Evolutionary conservation across 2,113 vertebrate species (phyloP).

Genomic region (Microtus oregoni): DNA sequence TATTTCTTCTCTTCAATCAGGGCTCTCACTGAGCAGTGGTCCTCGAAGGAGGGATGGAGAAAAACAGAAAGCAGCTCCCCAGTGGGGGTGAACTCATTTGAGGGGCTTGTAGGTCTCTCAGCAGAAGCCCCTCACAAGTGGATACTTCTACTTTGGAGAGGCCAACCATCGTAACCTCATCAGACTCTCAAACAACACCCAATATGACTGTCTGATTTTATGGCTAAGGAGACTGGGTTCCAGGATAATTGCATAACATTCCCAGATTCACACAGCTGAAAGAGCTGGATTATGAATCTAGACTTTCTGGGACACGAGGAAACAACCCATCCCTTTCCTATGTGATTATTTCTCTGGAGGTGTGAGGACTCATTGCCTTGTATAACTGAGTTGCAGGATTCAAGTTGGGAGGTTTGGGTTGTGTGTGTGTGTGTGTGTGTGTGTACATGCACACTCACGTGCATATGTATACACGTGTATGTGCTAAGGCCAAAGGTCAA

Average conservation of each 20-base stretch:
- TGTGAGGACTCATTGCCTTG: neutral
- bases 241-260: neutral
- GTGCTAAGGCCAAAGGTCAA: neutral
- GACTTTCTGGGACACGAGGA: neutral
- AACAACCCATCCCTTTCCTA: neutral
- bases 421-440: neutral
- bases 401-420: neutral
- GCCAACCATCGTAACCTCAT: neutral
- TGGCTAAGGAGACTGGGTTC: neutral
- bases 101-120: neutral
- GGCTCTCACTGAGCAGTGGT: neutral
- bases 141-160: neutral
- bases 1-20: neutral
- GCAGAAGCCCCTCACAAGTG: fast-evolving
- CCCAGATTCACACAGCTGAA: neutral
- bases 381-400: neutral
- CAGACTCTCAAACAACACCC: neutral
- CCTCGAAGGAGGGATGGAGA: neutral
- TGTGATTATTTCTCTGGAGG: neutral
- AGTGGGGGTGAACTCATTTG: fast-evolving
- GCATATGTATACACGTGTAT: neutral
- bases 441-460: no score
- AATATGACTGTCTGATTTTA: neutral
- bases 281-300: neutral
- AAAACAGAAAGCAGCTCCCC: neutral